Evolutionary conservation across 2,888 invertebrate genomes (phyloP), one percentile per base, ranked within the genome.

Genomic region (Trissolcus japonicus): DNA sequence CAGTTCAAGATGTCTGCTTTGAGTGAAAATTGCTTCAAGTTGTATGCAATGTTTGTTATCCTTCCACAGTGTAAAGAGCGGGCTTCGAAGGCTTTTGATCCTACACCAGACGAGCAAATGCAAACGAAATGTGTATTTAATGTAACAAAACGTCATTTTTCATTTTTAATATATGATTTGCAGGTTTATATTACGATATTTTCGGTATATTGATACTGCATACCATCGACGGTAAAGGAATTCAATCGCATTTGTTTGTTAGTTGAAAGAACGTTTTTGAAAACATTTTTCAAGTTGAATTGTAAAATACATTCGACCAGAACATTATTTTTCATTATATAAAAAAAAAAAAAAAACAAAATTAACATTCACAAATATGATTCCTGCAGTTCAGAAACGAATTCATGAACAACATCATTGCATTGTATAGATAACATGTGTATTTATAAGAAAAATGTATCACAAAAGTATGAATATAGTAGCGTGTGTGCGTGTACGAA

Each of bases 91-190:
- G 50, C 63, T 43, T 56, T 57, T 14, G 16, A 75, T 65, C 51
- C 43, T 65, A 56, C 51, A 74, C 60, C 53, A 53, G 71, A 61
- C 71, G 40, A 60, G 35, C 29, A 65, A 68, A 29, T 59, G 41
- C 11, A 51, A 56, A 25, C 53, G 19, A 69, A 60, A 29, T 62
- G 57, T 76, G 71, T 71, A 76, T 61, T 71, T 67, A 76, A 57
- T 76, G 71, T 72, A 76, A 56, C 48, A 69, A 69, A 76, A 76
- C 21, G 19, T 59, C 69, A 56, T 76, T 71, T 57, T 48, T 41
- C 57, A 57, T 43, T 66, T 43, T 66, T 43, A 53, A 43, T 53
- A 59, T 61, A 65, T 65, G 14, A 7, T n/a, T n/a, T 55, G 19
- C 25, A 60, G 50, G 60, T 40, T 21, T 65, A 55, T 54, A 65